A percentile compares a stretch with the other conserved stretches of the same genome.
phyloP scores from a whole-genome alignment of 1,140 invertebrate genomes.

The Brachionus angularis region DNA sequence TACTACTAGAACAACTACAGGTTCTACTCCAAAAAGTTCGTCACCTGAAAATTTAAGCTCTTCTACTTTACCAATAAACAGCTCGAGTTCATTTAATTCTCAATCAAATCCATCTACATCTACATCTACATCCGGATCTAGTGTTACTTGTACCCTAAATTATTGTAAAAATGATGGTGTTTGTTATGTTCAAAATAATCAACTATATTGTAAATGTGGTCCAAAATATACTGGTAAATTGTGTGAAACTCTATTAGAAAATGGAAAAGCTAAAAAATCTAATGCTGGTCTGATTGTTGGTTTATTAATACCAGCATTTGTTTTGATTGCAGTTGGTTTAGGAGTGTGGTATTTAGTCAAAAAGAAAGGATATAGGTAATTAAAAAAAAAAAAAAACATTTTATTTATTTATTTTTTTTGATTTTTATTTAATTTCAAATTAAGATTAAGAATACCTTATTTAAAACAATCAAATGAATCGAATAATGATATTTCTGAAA shows the following conservation, averaged over 20 bases:
- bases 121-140: not conserved
- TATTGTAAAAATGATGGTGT: constrained; percentile 24
- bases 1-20: not conserved
- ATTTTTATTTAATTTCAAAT: not conserved
- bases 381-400: not conserved
- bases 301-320: constrained; percentile 4
- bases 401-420: not conserved
- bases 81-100: not conserved
- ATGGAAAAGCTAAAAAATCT: constrained; percentile 1
- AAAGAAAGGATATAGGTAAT: not conserved
- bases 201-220: not conserved
- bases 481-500: no score
- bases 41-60: not conserved
- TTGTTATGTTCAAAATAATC: not conserved
- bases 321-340: not conserved
- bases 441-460: not conserved
- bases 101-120: not conserved
- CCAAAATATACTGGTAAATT: constrained; percentile 6
- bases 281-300: constrained; percentile 4
- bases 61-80: not conserved
- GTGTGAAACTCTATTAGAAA: not conserved
- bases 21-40: not conserved
- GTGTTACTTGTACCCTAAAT: not conserved
- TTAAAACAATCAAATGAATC: constrained; percentile 17
- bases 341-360: not conserved